Evolutionary conservation across 2,797 vertebrate species (phyloP).

Genomic region (Pipistrellus pipistrellus): DNA sequence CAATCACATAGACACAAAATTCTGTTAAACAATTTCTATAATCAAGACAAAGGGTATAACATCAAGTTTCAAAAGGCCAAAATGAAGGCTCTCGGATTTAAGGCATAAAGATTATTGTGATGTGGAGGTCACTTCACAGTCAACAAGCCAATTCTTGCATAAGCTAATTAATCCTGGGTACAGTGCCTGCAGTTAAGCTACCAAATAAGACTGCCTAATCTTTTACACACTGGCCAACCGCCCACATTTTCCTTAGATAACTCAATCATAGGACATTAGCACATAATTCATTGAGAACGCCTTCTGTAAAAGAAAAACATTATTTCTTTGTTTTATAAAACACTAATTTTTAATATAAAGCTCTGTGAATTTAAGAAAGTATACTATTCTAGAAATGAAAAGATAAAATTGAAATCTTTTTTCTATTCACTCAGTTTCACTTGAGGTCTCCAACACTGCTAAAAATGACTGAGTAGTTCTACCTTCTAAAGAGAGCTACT

Average conservation of each 20-base stretch:
- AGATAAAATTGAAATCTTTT: slow-evolving; percentile 41
- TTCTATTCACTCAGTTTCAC: background rate
- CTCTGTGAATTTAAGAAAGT: background rate
- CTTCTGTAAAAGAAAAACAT: background rate
- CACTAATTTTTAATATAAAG: background rate
- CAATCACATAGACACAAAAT: slow-evolving; percentile 33
- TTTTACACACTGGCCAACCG: background rate
- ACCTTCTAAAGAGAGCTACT: background rate
- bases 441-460: background rate
- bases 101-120: background rate
- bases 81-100: background rate
- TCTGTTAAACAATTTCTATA: slow-evolving; percentile 54
- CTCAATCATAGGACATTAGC: background rate
- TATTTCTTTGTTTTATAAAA: background rate
- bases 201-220: background rate
- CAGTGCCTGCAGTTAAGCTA: background rate
- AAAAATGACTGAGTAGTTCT: background rate
- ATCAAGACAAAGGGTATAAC: slow-evolving; percentile 33
- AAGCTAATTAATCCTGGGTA: background rate
- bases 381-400: background rate
- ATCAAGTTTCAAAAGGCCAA: background rate
- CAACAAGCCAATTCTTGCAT: background rate
- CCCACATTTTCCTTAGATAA: background rate
- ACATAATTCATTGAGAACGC: slow-evolving; percentile 8
- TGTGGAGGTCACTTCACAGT: background rate